A percentile compares a stretch with the other conserved stretches of the same genome.
phyloP scores from a whole-genome alignment of 2,888 invertebrate species.

The Melipona beecheii region DNA sequence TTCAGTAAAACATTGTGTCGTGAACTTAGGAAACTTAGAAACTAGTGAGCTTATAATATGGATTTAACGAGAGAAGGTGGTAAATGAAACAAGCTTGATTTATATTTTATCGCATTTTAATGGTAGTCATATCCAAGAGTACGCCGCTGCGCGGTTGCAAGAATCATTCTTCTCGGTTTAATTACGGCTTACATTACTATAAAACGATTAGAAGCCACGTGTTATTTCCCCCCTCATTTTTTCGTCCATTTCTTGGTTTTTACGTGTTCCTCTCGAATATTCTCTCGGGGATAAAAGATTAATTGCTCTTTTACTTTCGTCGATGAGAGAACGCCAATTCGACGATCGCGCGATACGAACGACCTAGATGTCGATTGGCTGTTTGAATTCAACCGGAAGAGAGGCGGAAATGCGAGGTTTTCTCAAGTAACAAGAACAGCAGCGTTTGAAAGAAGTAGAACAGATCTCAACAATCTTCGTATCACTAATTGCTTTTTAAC shows the following conservation, averaged over 20 bases:
- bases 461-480: slow-evolving; percentile 7
- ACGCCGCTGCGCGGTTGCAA: slow-evolving; percentile 51
- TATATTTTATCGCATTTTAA: slow-evolving; percentile 66
- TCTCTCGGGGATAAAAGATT: slow-evolving; percentile 41
- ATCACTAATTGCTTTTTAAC: not conserved
- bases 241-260: slow-evolving; percentile 35
- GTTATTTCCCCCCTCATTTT: slow-evolving; percentile 23
- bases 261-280: slow-evolving; percentile 55
- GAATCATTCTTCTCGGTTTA: slow-evolving; percentile 39
- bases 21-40: too few species aligned
- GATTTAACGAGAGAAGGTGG: too few species aligned
- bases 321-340: slow-evolving; percentile 75
- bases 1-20: not conserved
- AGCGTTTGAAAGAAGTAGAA: slow-evolving; percentile 1
- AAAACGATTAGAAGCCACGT: slow-evolving; percentile 70
- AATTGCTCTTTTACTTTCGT: slow-evolving; percentile 76
- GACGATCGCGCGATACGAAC: slow-evolving; percentile 54
- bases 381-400: slow-evolving; percentile 47
- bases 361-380: slow-evolving; percentile 52
- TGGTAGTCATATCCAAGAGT: slow-evolving; percentile 71
- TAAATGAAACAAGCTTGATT: slow-evolving; percentile 9
- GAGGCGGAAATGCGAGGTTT: slow-evolving; percentile 50
- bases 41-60: not conserved
- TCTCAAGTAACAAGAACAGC: not conserved
- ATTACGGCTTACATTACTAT: slow-evolving; percentile 62